A percentile compares a stretch with the other conserved stretches of the same genome.
Evolutionary conservation across 2,888 invertebrate genomes (phyloP).

Genomic region (Bimastos eiseni): DNA sequence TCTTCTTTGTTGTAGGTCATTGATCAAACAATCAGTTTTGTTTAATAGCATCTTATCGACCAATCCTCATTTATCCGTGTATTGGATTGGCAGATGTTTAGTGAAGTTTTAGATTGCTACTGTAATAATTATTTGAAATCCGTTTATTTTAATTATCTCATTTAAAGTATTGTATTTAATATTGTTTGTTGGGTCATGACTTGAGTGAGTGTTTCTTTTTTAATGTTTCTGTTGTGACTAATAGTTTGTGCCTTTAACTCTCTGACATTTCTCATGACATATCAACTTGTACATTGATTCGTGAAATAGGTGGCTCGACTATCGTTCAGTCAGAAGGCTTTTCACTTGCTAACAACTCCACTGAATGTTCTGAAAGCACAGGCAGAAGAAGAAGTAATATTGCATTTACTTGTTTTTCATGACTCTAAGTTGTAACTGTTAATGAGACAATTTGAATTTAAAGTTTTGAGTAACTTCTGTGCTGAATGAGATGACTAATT

Average conservation of each 20-base stretch:
- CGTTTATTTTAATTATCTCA: too few relatives aligned
- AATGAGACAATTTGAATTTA: neutral
- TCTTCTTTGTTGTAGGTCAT: too few relatives aligned
- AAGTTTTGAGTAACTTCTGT: neutral
- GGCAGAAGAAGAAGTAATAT: slow-evolving; percentile 51
- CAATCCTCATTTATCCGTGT: too few relatives aligned
- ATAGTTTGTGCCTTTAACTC: too few relatives aligned
- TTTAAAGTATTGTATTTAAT: neutral
- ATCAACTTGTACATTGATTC: neutral
- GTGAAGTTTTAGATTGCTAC: neutral
- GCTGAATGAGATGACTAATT: neutral
- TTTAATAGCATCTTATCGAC: too few relatives aligned
- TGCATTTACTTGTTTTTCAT: slow-evolving; percentile 1
- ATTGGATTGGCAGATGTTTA: too few relatives aligned
- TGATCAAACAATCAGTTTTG: too few relatives aligned
- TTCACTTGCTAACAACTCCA: slow-evolving; percentile 49
- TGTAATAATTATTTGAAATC: neutral
- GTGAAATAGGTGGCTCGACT: slow-evolving; percentile 25
- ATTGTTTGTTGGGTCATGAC: neutral
- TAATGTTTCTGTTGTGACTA: too few relatives aligned
- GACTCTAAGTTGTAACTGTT: neutral
- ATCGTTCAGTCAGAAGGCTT: slow-evolving; percentile 8
- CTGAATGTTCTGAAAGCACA: slow-evolving; percentile 49
- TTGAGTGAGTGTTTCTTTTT: too few relatives aligned
- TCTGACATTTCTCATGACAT: too few relatives aligned